Base-by-base conservation (phyloP, 1,140 invertebrate genomes). In the Holotrichia oblita region DNA sequence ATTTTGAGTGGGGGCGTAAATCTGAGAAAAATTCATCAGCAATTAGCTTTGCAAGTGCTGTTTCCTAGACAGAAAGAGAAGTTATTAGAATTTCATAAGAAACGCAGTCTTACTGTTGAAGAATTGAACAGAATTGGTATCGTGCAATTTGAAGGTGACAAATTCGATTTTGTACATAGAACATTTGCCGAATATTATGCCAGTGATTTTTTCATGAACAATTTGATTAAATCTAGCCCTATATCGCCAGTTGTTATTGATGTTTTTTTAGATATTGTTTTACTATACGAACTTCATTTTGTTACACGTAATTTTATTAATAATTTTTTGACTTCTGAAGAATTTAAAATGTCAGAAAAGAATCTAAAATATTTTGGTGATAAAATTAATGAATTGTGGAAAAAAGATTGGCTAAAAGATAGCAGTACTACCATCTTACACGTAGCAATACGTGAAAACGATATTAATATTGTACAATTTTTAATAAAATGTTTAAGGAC, bases 141-240 rank as follows among this genome's bases (percentile, higher is more conserved):
- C 8, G 61, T 69, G 12, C 61, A 69, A 22, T 69, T 22, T 27
- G 20, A 24, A 12, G 20, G 22, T 0, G 12, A 34, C 0, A 69
- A 14, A 12, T 34, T 14, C 10, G 0, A 69, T 27, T 69, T 69
- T 22, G 27, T 34, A 1, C 61, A 69, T 27, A 69, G 61, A 14
- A 69, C 61, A 6, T 69, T 69, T 27, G 61, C 61, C 8, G 61
- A 69, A 34, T 69, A 69, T 10, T 69, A 69, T 22, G 61, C 22
- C 3, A 14, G 22, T 10, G 61, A 69, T 9, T 69, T 69, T 20
- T 69, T 69, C 22, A 12, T 69, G 14, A 55, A 17, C 6, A 55
- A 14, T 3, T 17, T 55, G 7, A 17, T 55, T 7, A 55, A 55
- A 17, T 7, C 48, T 4, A 10, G 14, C 3, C 14, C 48, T 6